These are phyloP conservation scores for Mya arenaria DNA, from an alignment of 1,140 invertebrate genomes.

Conservation along the genomic window DNA sequence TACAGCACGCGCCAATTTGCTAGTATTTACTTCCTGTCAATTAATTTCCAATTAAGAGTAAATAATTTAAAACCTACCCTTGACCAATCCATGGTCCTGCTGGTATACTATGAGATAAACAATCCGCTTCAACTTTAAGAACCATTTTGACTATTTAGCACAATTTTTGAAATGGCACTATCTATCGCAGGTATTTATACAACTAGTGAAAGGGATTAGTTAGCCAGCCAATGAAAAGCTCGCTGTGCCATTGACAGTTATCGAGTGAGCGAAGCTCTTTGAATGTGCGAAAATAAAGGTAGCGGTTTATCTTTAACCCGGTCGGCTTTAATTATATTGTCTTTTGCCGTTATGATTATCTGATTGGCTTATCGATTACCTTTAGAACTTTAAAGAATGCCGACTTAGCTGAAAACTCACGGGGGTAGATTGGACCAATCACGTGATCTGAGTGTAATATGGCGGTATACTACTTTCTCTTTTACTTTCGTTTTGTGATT, in stretches of 20 bases:
- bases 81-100: conserved; percentile 47
- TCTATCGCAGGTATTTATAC: conserved; percentile 52
- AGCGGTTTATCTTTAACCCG: conserved; percentile 15
- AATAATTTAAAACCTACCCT: conserved; percentile 39
- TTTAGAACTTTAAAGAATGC: not conserved
- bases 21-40: conserved; percentile 4
- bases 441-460: too few relatives aligned
- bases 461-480: too few relatives aligned
- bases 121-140: conserved; percentile 51
- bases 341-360: conserved; percentile 23
- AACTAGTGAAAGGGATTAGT: conserved; percentile 33
- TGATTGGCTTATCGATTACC: not conserved
- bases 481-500: too few relatives aligned
- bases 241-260: not conserved
- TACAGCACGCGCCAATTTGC: conserved; percentile 52
- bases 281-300: conserved; percentile 40
- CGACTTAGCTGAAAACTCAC: not conserved
- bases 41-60: not conserved
- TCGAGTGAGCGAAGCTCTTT: conserved; percentile 33
- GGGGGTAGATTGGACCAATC: conserved; percentile 3
- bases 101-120: not conserved
- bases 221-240: conserved; percentile 34
- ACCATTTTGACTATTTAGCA: conserved; percentile 46
- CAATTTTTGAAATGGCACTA: conserved; percentile 49
- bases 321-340: conserved; percentile 35